Evolutionary conservation across 2,888 invertebrate genomes (phyloP).

Genomic region (Tetragonisca angustula): DNA sequence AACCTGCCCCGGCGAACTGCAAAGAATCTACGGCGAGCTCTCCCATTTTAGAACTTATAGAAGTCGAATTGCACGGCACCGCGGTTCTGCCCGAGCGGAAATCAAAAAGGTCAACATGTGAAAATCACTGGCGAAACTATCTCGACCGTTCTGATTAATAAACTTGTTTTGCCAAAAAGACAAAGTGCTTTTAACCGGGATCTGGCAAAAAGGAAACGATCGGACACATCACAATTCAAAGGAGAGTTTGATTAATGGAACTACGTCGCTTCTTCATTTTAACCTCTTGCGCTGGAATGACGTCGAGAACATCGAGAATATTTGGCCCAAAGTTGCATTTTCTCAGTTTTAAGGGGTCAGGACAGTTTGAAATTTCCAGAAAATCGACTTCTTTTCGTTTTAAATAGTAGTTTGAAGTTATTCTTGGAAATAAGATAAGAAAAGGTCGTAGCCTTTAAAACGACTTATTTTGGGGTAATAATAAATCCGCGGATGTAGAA

Average conservation of each 20-base stretch:
- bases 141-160: background rate
- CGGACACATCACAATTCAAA: background rate
- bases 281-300: too few species aligned
- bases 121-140: background rate
- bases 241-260: background rate
- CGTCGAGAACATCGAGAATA: too few species aligned
- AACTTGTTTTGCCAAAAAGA: background rate
- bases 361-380: too few species aligned
- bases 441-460: too few species aligned
- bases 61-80: background rate
- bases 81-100: background rate
- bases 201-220: background rate
- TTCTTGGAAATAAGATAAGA: too few species aligned
- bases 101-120: background rate
- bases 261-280: background rate
- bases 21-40: background rate
- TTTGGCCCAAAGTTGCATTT: too few species aligned
- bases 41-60: constrained; percentile 11
- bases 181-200: background rate
- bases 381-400: too few species aligned
- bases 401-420: too few species aligned
- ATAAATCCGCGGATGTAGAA: too few species aligned
- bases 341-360: too few species aligned
- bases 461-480: too few species aligned
- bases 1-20: background rate